Evolutionary conservation across 2,797 vertebrate species (phyloP).

Genomic region (Characodon lateralis): DNA sequence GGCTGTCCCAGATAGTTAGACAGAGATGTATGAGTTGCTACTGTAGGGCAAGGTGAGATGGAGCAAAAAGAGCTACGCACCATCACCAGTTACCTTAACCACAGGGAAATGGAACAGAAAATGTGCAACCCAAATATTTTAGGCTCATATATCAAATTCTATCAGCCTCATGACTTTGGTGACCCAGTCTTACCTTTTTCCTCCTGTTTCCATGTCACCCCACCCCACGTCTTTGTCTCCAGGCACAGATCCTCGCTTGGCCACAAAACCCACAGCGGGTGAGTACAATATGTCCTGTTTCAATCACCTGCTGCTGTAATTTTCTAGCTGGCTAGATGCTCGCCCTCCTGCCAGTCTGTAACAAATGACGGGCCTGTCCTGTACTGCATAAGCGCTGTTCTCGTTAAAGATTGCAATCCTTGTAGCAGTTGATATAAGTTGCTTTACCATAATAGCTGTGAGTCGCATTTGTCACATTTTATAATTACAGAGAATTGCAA

Average conservation of each 20-base stretch:
- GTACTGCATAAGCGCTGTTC: slow-evolving; percentile 48
- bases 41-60: slow-evolving; percentile 64
- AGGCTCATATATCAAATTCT: slow-evolving; percentile 70
- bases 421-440: slow-evolving; percentile 24
- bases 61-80: slow-evolving; percentile 57
- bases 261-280: slow-evolving; percentile 76
- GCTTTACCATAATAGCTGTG: slow-evolving; percentile 20
- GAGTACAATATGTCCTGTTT: slow-evolving; percentile 75
- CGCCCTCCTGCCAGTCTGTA: slow-evolving; percentile 67
- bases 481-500: background rate
- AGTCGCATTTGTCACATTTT: background rate
- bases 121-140: slow-evolving; percentile 76
- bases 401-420: slow-evolving; percentile 52
- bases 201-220: slow-evolving; percentile 34
- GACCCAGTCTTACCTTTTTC: slow-evolving; percentile 57
- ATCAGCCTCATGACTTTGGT: slow-evolving; percentile 52
- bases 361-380: slow-evolving; percentile 54
- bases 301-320: slow-evolving; percentile 74
- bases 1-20: slow-evolving; percentile 72
- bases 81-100: slow-evolving; percentile 51
- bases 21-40: slow-evolving; percentile 69
- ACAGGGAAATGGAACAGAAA: slow-evolving; percentile 71
- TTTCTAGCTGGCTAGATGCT: slow-evolving; percentile 77
- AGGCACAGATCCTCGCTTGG: slow-evolving; percentile 83
- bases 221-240: slow-evolving; percentile 44